phyloP scores from a whole-genome alignment of 2,797 vertebrate species.

The Poeciliopsis infans region DNA sequence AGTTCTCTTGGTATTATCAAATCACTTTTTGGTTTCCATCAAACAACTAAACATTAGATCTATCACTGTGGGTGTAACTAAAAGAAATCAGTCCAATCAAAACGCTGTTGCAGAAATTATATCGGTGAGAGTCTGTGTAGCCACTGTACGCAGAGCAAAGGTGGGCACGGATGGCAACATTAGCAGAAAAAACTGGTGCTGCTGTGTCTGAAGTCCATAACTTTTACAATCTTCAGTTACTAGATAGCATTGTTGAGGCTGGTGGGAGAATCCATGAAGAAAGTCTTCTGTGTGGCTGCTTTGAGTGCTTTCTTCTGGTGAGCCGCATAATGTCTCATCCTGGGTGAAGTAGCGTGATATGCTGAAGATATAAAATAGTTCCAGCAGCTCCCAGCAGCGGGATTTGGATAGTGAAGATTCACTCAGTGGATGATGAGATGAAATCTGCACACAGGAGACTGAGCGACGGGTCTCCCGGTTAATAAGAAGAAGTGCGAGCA shows the following conservation, averaged over 20 bases:
- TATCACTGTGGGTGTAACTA: background rate
- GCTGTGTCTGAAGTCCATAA: slow-evolving; percentile 82
- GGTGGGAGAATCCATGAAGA: slow-evolving; percentile 73
- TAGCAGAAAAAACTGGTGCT: slow-evolving; percentile 86
- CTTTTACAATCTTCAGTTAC: slow-evolving; percentile 83
- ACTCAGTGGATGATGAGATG: background rate
- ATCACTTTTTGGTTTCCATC: background rate
- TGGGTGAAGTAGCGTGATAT: slow-evolving; percentile 82
- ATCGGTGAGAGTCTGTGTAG: slow-evolving; percentile 82
- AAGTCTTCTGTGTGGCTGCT: slow-evolving; percentile 74
- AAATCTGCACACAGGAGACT: slow-evolving; percentile 75
- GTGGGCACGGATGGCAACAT: slow-evolving; percentile 82
- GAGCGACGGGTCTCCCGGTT: slow-evolving; percentile 86
- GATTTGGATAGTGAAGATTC: slow-evolving; percentile 55
- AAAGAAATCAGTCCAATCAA: slow-evolving; percentile 46
- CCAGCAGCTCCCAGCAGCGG: slow-evolving; percentile 83
- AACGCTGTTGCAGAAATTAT: slow-evolving; percentile 74
- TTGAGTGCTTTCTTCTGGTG: slow-evolving; percentile 52
- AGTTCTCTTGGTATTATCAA: background rate
- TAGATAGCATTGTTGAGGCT: slow-evolving; percentile 87
- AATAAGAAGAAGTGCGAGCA: slow-evolving; percentile 86
- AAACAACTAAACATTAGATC: too few species aligned
- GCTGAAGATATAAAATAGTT: slow-evolving; percentile 85
- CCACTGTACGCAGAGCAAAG: slow-evolving; percentile 82
- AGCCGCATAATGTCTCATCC: slow-evolving; percentile 58